A percentile compares a stretch with the other conserved stretches of the same genome.
Evolutionary conservation across 2,888 invertebrate genomes (phyloP).

Genomic region (Eupithecia abbreviata): DNA sequence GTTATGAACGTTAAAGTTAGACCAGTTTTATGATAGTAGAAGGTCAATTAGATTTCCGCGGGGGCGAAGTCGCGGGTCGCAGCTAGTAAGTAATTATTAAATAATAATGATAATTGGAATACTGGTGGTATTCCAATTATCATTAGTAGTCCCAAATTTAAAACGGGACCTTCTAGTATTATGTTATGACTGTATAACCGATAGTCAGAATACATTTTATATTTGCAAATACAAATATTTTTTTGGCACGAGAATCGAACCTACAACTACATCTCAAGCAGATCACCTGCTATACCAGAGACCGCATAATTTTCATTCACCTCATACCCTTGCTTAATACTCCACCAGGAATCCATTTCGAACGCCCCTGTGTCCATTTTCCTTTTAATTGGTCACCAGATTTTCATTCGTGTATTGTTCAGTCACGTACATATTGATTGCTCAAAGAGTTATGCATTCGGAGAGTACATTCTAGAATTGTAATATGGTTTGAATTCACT

Average conservation of each 20-base stretch:
- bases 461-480: conserved; percentile 22
- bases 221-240: not conserved
- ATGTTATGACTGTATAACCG: not conserved
- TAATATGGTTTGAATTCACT: conserved; percentile 20
- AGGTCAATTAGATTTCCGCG: not conserved
- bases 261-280: not conserved
- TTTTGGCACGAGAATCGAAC: not conserved
- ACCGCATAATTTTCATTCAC: conserved; percentile 19
- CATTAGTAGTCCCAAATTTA: not conserved
- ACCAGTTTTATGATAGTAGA: not conserved
- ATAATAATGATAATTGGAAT: too few relatives aligned
- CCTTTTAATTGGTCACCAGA: conserved; percentile 69
- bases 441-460: conserved; percentile 41
- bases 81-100: too few relatives aligned
- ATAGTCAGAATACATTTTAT: not conserved
- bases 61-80: too few relatives aligned
- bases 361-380: conserved; percentile 45
- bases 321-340: conserved; percentile 36
- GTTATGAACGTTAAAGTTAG: not conserved
- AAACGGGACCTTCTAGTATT: not conserved
- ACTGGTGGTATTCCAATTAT: too few relatives aligned
- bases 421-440: conserved; percentile 45
- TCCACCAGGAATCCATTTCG: conserved; percentile 38
- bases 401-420: conserved; percentile 54
- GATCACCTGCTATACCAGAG: not conserved